phyloP scores from a whole-genome alignment of 2,797 vertebrate species.

The Lerista edwardsae region DNA sequence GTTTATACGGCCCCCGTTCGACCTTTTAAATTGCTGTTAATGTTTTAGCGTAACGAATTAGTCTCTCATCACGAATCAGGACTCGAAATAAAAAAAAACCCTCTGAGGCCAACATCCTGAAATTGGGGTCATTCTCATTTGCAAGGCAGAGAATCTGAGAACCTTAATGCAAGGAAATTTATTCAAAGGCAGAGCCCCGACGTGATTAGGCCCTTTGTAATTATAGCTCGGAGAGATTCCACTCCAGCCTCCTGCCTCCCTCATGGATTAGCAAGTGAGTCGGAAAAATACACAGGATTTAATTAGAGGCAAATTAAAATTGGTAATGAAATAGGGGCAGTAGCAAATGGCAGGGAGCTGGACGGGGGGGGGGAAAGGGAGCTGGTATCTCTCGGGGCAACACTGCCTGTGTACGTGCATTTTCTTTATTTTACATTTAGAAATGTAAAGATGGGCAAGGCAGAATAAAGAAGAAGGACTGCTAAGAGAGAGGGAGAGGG shows the following conservation, averaged over 20 bases:
- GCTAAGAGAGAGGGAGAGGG: background rate
- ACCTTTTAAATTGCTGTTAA: conserved; percentile 99
- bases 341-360: conserved; percentile 84
- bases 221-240: conserved; percentile 97
- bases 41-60: conserved; percentile 99
- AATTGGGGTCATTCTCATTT: conserved; percentile 99
- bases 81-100: conserved; percentile 91
- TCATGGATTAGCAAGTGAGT: conserved; percentile 97
- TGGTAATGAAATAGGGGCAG: conserved; percentile 99
- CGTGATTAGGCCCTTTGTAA: conserved; percentile 97
- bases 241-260: conserved; percentile 93
- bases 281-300: conserved; percentile 99
- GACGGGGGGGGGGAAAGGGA: conserved; percentile 78
- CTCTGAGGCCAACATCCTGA: conserved; percentile 92
- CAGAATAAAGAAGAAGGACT: conserved; percentile 70
- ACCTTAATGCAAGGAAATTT: conserved; percentile 92
- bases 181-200: conserved; percentile 90
- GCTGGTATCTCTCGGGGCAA: conserved; percentile 78
- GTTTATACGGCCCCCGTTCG: conserved; percentile 85
- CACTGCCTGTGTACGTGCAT: conserved; percentile 72
- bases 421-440: conserved; percentile 79
- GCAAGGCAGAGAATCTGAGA: conserved; percentile 95
- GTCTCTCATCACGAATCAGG: conserved; percentile 98
- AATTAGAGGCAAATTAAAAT: conserved; percentile 99
- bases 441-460: conserved; percentile 76